Percentiles rank a stretch among this genome's conserved stretches.
These are phyloP conservation scores for Carcina quercana DNA, from an alignment of 2,888 invertebrate species.

Conservation along the genomic window DNA sequence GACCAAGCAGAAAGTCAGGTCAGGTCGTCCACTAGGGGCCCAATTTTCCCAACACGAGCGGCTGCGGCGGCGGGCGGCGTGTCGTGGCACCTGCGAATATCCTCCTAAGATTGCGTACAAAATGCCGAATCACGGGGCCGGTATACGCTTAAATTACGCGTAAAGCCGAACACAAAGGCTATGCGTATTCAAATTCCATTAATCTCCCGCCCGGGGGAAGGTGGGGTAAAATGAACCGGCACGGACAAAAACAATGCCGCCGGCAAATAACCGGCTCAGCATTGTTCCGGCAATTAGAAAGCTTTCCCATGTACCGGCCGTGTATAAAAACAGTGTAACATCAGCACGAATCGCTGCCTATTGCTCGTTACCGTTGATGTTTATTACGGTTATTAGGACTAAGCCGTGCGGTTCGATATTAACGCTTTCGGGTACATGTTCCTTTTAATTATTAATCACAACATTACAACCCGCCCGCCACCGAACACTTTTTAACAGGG, in stretches of 20 bases:
- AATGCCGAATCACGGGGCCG: constrained; percentile 65
- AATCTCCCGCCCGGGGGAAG: constrained; percentile 66
- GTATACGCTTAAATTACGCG: constrained; percentile 70
- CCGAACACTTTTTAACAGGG: constrained; percentile 6
- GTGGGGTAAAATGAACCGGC: constrained; percentile 72
- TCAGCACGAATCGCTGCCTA: constrained; percentile 73
- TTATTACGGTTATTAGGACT: constrained; percentile 73
- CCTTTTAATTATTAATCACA: constrained; percentile 48
- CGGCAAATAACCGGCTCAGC: constrained; percentile 73
- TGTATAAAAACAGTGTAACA: constrained; percentile 74
- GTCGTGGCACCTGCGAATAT: constrained; percentile 47
- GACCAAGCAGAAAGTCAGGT: constrained; percentile 25
- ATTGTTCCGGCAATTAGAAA: constrained; percentile 76
- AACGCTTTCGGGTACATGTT: constrained; percentile 50
- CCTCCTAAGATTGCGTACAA: constrained; percentile 52
- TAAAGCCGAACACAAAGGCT: constrained; percentile 72
- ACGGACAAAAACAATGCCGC: constrained; percentile 74
- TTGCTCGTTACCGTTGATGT: constrained; percentile 73
- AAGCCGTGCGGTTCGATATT: constrained; percentile 62
- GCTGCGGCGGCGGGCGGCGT: no score
- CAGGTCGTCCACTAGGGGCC: constrained; percentile 15
- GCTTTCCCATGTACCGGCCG: constrained; percentile 74
- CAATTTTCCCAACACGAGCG: constrained; percentile 46
- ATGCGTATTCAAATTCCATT: constrained; percentile 75
- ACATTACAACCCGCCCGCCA: constrained; percentile 3